Percentiles rank a stretch among this genome's conserved stretches.
These are phyloP conservation scores for Nymphalis c-album DNA, from an alignment of 2,888 invertebrate species.

Conservation along the genomic window DNA sequence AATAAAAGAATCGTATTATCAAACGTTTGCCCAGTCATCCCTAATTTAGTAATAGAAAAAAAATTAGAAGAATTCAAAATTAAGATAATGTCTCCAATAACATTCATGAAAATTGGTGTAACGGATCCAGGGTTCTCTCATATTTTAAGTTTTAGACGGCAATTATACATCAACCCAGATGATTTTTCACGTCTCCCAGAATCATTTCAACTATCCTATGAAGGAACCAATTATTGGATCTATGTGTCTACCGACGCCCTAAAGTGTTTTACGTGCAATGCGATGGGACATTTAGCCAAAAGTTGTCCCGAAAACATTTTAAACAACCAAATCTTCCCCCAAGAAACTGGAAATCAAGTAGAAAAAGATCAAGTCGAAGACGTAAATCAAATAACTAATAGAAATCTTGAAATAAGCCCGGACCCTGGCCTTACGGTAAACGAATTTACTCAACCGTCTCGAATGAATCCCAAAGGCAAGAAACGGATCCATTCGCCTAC, in stretches of 20 bases:
- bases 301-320: conserved; percentile 15
- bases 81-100: not conserved
- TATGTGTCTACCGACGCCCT: conserved; percentile 29
- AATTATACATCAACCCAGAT: conserved; percentile 28
- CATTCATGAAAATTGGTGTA: not conserved
- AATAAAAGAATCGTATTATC: conserved; percentile 39
- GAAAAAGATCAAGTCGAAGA: no score
- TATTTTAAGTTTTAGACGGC: conserved; percentile 33
- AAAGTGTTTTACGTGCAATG: conserved; percentile 32
- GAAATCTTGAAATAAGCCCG: not conserved
- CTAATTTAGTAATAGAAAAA: conserved; percentile 21
- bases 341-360: not conserved
- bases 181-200: conserved; percentile 25
- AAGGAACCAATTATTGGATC: conserved; percentile 35
- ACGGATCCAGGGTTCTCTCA: not conserved
- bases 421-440: not conserved
- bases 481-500: conserved; percentile 19
- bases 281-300: conserved; percentile 27
- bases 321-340: not conserved
- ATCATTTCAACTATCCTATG: conserved; percentile 29
- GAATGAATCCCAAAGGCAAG: conserved; percentile 8
- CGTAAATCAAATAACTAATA: not conserved
- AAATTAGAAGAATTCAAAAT: conserved; percentile 24
- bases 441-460: not conserved
- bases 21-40: conserved; percentile 36